phyloP scores from a whole-genome alignment of 2,888 invertebrate genomes.

The Melanostoma mellinum region DNA sequence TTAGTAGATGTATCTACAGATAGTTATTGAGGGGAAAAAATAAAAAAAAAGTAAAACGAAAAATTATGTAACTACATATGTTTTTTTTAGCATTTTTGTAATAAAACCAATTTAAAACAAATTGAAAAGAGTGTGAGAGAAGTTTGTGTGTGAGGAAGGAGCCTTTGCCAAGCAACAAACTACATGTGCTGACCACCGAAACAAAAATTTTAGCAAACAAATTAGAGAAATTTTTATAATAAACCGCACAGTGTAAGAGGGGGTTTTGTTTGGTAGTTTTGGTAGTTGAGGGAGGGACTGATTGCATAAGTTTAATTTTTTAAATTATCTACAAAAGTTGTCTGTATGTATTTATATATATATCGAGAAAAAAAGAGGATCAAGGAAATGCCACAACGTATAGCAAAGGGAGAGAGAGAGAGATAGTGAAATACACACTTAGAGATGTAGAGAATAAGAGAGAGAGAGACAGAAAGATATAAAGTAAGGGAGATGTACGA shows the following conservation, averaged over 20 bases:
- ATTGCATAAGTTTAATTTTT: constrained; percentile 20
- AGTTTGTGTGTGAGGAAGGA: constrained; percentile 5
- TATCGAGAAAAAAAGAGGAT: constrained; percentile 41
- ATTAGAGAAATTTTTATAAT: constrained; percentile 25
- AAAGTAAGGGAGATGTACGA: constrained; percentile 51
- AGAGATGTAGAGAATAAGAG: constrained; percentile 40
- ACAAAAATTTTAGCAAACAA: constrained; percentile 40
- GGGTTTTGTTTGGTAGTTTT: constrained; percentile 6
- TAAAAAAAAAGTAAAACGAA: constrained; percentile 44
- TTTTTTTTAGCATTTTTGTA: constrained; percentile 42
- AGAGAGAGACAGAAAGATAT: constrained; percentile 36
- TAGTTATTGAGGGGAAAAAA: constrained; percentile 50
- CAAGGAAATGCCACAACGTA: constrained; percentile 68
- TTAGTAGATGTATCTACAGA: constrained; percentile 70
- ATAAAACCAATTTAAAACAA: constrained; percentile 24
- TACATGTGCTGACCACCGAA: constrained; percentile 68
- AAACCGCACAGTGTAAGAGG: constrained; percentile 33
- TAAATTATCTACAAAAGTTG: constrained; percentile 59
- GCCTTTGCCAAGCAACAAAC: constrained; percentile 72
- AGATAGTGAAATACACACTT: constrained; percentile 48
- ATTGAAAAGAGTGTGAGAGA: constrained; percentile 12
- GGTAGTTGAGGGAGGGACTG: constrained; percentile 8
- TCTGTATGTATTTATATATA: constrained; percentile 32
- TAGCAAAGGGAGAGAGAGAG: constrained; percentile 40
- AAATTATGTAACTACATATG: constrained; percentile 52